These are phyloP conservation scores for Henicopernis longicauda DNA, from an alignment of 2,113 vertebrate genomes.

Conservation along the genomic window DNA sequence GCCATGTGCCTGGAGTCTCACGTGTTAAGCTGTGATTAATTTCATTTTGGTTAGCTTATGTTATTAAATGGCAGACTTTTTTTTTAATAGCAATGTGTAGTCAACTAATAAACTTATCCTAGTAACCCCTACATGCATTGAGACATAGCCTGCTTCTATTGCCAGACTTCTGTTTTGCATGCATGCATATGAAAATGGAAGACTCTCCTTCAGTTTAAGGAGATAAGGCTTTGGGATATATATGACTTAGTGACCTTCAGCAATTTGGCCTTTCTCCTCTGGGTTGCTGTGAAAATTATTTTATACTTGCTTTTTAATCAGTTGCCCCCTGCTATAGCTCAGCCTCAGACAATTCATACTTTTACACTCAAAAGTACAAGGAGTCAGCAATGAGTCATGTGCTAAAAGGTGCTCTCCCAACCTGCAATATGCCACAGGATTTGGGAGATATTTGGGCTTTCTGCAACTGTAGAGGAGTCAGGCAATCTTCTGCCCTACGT, in stretches of 20 bases:
- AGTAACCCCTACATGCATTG: background rate
- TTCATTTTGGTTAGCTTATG: background rate
- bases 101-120: background rate
- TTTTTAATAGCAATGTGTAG: background rate
- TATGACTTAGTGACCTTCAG: background rate
- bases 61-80: background rate
- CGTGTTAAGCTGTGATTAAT: background rate
- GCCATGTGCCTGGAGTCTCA: background rate
- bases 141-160: background rate
- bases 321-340: background rate
- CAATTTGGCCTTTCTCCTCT: background rate
- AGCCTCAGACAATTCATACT: background rate
- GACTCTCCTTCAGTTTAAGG: background rate
- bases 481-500: background rate
- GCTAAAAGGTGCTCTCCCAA: background rate
- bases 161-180: background rate
- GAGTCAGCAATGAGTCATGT: background rate
- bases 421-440: background rate
- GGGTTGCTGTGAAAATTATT: background rate
- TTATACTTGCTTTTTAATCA: background rate
- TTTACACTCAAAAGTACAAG: background rate
- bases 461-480: background rate
- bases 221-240: background rate
- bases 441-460: background rate
- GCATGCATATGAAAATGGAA: background rate